Percentiles rank a stretch among this genome's conserved stretches.
phyloP scores from a whole-genome alignment of 2,888 invertebrate genomes.

The Himalopsyche kuldschensis region DNA sequence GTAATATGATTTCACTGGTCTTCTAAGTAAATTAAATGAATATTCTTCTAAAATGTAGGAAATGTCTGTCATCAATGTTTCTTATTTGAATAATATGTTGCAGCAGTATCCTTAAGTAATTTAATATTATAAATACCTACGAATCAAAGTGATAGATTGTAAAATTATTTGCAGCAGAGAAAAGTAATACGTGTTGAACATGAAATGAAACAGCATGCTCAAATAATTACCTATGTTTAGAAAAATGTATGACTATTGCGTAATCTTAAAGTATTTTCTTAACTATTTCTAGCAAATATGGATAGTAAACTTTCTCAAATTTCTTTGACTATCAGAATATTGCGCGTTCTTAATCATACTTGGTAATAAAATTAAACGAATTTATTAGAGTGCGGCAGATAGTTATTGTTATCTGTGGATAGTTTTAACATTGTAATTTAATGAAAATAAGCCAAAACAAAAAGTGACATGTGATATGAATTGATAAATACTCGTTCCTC shows the following conservation, averaged over 20 bases:
- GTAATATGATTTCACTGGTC: background rate
- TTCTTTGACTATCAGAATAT: background rate
- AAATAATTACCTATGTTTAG: background rate
- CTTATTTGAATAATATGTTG: background rate
- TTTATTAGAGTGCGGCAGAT: background rate
- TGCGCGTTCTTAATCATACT: background rate
- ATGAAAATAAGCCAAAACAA: constrained; percentile 7
- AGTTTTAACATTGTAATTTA: constrained; percentile 2
- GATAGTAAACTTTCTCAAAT: background rate
- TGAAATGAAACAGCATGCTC: constrained; percentile 5
- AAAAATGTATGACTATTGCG: background rate
- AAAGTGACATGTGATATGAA: constrained; percentile 20
- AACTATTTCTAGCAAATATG: background rate
- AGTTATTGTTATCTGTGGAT: background rate
- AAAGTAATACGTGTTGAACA: background rate
- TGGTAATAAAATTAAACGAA: background rate
- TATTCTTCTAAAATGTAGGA: background rate
- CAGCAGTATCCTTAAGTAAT: background rate
- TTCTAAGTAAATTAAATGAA: background rate
- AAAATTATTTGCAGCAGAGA: background rate
- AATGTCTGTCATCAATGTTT: background rate
- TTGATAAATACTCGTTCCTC: constrained; percentile 21
- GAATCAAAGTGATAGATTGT: background rate
- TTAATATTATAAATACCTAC: background rate
- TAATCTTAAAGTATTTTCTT: background rate